Evolutionary conservation across 2,797 vertebrate genomes (phyloP).

Genomic region (Hypotaenidia okinawae): DNA sequence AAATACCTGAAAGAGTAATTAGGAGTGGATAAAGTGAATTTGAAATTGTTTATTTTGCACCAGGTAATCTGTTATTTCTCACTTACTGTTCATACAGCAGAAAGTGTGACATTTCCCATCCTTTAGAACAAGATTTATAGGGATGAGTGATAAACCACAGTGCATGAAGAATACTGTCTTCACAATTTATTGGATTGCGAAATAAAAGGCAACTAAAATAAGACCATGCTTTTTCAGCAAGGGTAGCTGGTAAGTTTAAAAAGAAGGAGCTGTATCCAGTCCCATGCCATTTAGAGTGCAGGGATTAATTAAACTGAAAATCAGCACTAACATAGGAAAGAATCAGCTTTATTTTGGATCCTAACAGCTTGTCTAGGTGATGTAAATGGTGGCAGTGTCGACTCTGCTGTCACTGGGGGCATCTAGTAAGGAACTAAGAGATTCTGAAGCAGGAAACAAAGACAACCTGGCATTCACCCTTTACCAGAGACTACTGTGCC

Average conservation of each 20-base stretch:
- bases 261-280: neutral
- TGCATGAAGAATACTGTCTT: constrained; percentile 16
- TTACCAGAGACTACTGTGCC: neutral
- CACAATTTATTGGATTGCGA: constrained; percentile 2
- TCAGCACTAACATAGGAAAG: neutral
- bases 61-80: constrained; percentile 47
- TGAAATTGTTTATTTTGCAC: constrained; percentile 36
- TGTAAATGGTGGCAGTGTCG: neutral
- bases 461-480: neutral
- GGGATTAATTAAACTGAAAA: constrained; percentile 27
- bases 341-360: neutral
- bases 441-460: neutral
- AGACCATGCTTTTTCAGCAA: neutral
- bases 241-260: neutral
- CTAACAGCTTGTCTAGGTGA: neutral
- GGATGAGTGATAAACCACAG: constrained; percentile 4
- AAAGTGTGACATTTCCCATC: constrained; percentile 45
- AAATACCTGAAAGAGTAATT: constrained; percentile 30
- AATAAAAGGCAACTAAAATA: constrained; percentile 37
- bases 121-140: constrained; percentile 45
- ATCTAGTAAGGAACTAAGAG: neutral
- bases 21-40: constrained; percentile 37
- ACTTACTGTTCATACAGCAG: constrained; percentile 1
- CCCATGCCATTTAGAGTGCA: neutral
- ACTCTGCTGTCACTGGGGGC: neutral